These are phyloP conservation scores for Vesta saturnalis DNA, from an alignment of 2,888 invertebrate species.

Conservation along the genomic window DNA sequence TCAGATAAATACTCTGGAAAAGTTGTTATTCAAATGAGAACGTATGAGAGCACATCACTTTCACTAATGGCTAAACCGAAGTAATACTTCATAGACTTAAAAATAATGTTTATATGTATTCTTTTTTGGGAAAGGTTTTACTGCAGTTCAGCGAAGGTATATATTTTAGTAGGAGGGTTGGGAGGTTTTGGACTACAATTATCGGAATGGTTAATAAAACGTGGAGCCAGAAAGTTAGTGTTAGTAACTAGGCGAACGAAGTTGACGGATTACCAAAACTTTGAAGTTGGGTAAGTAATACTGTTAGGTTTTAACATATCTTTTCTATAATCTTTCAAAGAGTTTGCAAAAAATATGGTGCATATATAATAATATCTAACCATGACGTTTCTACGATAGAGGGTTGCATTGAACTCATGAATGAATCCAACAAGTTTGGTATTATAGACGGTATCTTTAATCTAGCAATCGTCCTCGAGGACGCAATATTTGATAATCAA, in stretches of 20 bases:
- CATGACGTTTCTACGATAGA: slow-evolving; percentile 75
- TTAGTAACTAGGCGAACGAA: slow-evolving; percentile 85
- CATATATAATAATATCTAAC: slow-evolving; percentile 73
- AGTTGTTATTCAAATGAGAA: slow-evolving; percentile 64
- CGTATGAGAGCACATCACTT: slow-evolving; percentile 50
- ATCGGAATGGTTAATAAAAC: slow-evolving; percentile 83
- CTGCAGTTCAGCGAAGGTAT: slow-evolving; percentile 64
- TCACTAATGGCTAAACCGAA: neutral
- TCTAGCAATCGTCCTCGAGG: slow-evolving; percentile 82
- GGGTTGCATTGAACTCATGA: slow-evolving; percentile 77
- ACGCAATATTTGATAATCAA: slow-evolving; percentile 82
- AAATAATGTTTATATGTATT: neutral
- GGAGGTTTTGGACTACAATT: slow-evolving; percentile 94
- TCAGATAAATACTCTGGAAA: slow-evolving; percentile 83
- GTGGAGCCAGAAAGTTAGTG: slow-evolving; percentile 82
- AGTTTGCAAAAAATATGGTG: slow-evolving; percentile 60
- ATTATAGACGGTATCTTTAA: slow-evolving; percentile 89
- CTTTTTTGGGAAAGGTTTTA: slow-evolving; percentile 59
- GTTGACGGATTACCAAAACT: slow-evolving; percentile 82
- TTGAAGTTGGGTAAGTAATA: slow-evolving; percentile 61
- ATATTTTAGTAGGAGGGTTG: slow-evolving; percentile 81
- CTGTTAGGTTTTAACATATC: too few relatives aligned
- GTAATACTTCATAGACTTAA: neutral
- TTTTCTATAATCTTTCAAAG: neutral
- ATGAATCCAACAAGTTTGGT: slow-evolving; percentile 71